Conservation (phyloP, 2,888 invertebrate genomes). For the Pyrgus malvae region DNA sequence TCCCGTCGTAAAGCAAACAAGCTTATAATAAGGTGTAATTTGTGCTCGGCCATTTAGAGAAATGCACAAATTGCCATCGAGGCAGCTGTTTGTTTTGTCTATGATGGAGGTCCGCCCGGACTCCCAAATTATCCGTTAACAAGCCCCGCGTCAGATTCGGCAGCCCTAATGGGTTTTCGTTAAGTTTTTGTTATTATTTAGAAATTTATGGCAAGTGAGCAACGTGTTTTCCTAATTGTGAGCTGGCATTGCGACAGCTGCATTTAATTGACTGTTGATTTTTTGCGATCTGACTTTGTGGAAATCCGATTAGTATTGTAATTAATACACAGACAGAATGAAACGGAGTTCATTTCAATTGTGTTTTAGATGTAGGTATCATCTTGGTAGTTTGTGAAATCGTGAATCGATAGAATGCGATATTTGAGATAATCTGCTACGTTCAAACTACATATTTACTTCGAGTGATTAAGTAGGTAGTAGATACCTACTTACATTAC, state of each 20-base stretch:
- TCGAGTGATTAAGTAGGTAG: no score
- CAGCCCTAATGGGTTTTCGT: conserved; percentile 82
- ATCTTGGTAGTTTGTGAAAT: no score
- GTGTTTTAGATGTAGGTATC: no score
- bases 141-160: conserved; percentile 81
- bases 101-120: conserved; percentile 76
- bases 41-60: conserved; percentile 81
- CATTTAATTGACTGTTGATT: conserved; percentile 57
- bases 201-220: conserved; percentile 71
- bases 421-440: no score
- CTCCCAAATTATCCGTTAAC: conserved; percentile 79
- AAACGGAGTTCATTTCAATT: not conserved
- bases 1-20: conserved; percentile 81
- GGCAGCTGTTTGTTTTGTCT: conserved; percentile 82
- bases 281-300: conserved; percentile 14
- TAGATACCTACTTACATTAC: no score
- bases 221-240: conserved; percentile 64
- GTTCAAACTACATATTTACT: no score
- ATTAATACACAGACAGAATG: conserved; percentile 69
- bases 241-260: conserved; percentile 69
- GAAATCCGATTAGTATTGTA: conserved; percentile 8
- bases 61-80: conserved; percentile 76
- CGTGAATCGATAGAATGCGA: no score
- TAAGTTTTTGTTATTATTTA: conserved; percentile 75
- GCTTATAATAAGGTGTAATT: conserved; percentile 82